Evolutionary conservation across 35 echinoderm and acorn worm species (phyloP), one percentile per base, ranked within the genome.

Genomic region (Heliocidaris erythrogramma): DNA sequence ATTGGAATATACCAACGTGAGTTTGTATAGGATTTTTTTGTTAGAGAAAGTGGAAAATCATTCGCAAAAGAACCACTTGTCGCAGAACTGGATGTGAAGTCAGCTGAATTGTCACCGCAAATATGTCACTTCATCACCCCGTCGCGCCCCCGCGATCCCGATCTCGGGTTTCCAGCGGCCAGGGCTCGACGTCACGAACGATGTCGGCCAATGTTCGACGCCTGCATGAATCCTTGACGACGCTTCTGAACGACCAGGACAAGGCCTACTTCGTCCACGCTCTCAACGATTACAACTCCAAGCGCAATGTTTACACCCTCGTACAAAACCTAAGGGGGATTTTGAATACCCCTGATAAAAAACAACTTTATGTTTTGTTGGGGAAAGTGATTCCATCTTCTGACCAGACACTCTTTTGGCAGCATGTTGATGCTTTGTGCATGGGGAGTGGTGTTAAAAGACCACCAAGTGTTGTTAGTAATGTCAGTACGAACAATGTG

Each of bases 161-260:
- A 5, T 92, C 91, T 92, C 91, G 91, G 31, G 50, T 92, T 49
- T 92, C 91, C 11, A 48, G 48, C 89, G 49, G 49, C 27, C 87
- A 89, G 30, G 91, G 91, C 7, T 92, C 91, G 86, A 86, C 31
- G 69, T 98, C 97, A 30, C 88, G 98, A 49, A 96, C 98, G 13
- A 96, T 99, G 95, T 99, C 98, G 48, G 96, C 98, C 5, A 99
- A 97, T 90, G 96, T 99, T n/a, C 95, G 96, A 3, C 98, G 96
- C 13, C 93, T 99, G n/a, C 96, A 99, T 49, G 98, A 99, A 84
- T 97, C 96, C 7, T 92, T 99, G 93, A 96, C 93, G 21, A 97
- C 49, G 18, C 65, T 97, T 35, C 92, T 99, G 9, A 90, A 95
- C 14, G 98, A 97, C 12, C 27, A 95, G 29, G 98, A 99, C 48